Base-by-base conservation (phyloP, 2,113 vertebrate genomes). In the Mesoclemmys tuberculata region DNA sequence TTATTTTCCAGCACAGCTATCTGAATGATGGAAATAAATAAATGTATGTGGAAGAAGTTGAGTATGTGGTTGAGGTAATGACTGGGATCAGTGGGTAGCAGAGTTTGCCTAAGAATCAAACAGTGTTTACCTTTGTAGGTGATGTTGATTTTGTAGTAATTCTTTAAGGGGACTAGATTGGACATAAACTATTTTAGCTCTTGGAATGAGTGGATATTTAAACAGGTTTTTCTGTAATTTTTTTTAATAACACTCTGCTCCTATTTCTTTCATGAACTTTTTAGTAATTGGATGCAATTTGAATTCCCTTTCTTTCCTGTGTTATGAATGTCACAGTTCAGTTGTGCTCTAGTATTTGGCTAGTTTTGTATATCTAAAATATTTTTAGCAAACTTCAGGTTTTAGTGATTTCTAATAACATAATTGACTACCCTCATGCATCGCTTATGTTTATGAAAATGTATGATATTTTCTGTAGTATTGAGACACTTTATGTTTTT, bases 121-220 rank as follows among this genome's bases (percentile, higher is more conserved):
- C n/a, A 84, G 31, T 46, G 26, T 71, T 31, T 27, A 4, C 38
- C 49, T 9, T 90, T 82, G 6, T 4, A 19, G 0, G 0, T 83
- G 27, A 83, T 24, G 21, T 21, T 74, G 38, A 24, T 41, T 41
- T 74, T 74, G n/a, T 41, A 41, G 68, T 74, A 74, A 74, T 38
- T 74, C 19, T 41, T 74, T 61, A 18, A 61, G 13, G 58, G 29
- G 29, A 31, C 12, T 61, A 61, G 58, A 61, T 16, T 31, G 58
- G 29, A 35, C 58, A 35, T 18, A 35, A 61, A 31, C 29, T 35
- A 35, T 41, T 38, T 38, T 41, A 74, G 35, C 19, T 38, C n/a
- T n/a, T 38, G 38, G 21, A 74, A 21, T 41, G 68, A 74, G 10
- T 74, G 68, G 38, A 74, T 61, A 35, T 61, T 61, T 61, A 61